Conservation (phyloP, 2,888 invertebrate genomes). For the Antitype chi region DNA sequence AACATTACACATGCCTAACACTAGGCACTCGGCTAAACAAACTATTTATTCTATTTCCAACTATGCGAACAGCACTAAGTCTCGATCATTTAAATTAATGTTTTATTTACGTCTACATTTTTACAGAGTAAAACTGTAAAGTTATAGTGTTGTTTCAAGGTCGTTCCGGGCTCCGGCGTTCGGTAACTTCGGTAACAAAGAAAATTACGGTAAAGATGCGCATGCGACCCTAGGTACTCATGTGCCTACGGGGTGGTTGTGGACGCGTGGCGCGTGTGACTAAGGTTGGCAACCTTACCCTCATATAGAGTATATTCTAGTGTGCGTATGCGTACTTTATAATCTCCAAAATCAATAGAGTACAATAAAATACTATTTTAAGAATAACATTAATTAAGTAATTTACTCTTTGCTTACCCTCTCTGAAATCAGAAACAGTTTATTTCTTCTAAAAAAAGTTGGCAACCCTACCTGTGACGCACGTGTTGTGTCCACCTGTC, state of each 20-base stretch:
- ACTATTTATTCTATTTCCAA: conserved; percentile 69
- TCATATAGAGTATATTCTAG: too few species aligned
- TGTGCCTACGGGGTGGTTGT: background rate
- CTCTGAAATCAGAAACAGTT: background rate
- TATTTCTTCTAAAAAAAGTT: background rate
- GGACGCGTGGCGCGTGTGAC: conserved; percentile 40
- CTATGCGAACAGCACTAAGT: conserved; percentile 65
- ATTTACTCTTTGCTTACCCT: background rate
- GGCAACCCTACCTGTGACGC: conserved; percentile 8
- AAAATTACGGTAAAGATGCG: too few species aligned
- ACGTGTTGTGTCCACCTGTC: conserved; percentile 65
- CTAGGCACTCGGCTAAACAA: conserved; percentile 61
- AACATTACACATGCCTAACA: conserved; percentile 60
- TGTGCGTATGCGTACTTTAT: too few species aligned
- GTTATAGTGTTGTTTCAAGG: conserved; percentile 59
- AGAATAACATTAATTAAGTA: too few species aligned
- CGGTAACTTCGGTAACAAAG: too few species aligned
- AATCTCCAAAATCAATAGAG: too few species aligned
- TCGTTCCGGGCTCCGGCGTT: conserved; percentile 60
- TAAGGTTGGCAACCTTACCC: background rate
- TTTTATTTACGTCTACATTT: conserved; percentile 70
- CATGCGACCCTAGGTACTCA: conserved; percentile 37
- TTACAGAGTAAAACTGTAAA: conserved; percentile 57
- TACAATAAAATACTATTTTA: too few species aligned
- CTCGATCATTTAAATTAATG: conserved; percentile 70